Base-by-base conservation (phyloP, 2,888 invertebrate species). In the Xanthorhoe spadicearia region DNA sequence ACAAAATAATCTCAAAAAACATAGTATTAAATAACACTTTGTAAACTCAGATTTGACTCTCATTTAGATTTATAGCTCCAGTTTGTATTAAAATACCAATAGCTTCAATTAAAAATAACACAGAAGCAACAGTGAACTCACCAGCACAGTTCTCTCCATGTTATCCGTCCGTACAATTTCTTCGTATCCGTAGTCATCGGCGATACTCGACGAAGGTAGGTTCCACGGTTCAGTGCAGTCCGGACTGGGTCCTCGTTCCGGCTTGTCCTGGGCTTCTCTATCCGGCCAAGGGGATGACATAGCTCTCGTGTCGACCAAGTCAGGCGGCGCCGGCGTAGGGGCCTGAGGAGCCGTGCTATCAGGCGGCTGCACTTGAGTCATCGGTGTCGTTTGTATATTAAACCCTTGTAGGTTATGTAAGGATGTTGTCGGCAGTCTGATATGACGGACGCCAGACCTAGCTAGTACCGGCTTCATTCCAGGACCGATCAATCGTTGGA, bases 401-500 rank as follows among this genome's bases (percentile, higher is more conserved):
- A 90, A 89, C 4, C 92, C 81, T 72, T 90, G 92, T 0, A 93
- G 85, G 60, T 92, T 93, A 15, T 93, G 92, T 28, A 93, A 78
- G 6, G 93, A 89, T 9, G 92, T 80, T 2, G 93, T 85, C 1
- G 93, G 93, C 48, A 93, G 75, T 3, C 93, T 83, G 7, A 94
- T 91, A 63, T 93, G 93, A 59, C 95, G 93, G 1, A 95, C 94
- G 8, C 94, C 94, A 0, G 94, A 94, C 19, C 94, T 90, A 19
- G 94, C 82, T 48, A 94, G 75, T 28, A 93, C 85, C 0, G 94
- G 94, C 75, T 95, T 95, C 61, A 93, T 83, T 0, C 95, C 94
- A 48, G 95, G 95, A 66, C 95, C 95, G 56, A 96, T 94, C 67
- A 96, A 93, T 55, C 95, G 94, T 78, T 96, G 96, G 55, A 96